phyloP scores from a whole-genome alignment of 2,888 invertebrate species.

The Allygus modestus region DNA sequence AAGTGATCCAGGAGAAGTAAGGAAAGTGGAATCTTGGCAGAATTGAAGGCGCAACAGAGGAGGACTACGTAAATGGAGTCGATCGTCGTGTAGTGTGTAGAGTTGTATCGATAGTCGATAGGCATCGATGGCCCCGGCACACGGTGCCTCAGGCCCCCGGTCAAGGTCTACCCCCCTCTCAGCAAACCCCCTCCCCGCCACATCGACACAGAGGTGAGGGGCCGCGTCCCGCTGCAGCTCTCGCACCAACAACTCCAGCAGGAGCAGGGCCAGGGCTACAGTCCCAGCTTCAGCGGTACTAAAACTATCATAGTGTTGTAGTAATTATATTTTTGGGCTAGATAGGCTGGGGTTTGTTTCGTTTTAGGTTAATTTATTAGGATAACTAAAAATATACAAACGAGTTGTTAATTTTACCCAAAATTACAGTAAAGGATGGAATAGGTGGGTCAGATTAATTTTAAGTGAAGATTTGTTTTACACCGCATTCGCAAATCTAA shows the following conservation, averaged over 20 bases:
- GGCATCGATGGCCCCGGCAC: conserved; percentile 11
- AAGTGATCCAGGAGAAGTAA: too few relatives aligned
- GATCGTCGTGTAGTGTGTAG: neutral
- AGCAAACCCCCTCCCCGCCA: conserved; percentile 3
- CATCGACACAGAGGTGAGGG: conserved; percentile 17
- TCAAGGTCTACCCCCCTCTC: conserved; percentile 43
- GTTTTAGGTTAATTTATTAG: too few relatives aligned
- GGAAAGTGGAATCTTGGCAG: neutral
- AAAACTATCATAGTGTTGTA: too few relatives aligned
- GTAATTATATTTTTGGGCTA: neutral
- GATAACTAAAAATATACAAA: too few relatives aligned
- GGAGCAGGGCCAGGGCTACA: too few relatives aligned
- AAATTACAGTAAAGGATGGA: too few relatives aligned
- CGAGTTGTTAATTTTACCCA: too few relatives aligned
- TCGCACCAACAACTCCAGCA: conserved; percentile 11
- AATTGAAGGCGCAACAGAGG: neutral
- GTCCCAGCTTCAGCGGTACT: neutral
- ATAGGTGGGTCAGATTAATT: too few relatives aligned
- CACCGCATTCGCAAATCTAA: too few relatives aligned
- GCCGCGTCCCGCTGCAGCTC: neutral
- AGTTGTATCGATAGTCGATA: conserved; percentile 38
- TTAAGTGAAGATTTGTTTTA: too few relatives aligned
- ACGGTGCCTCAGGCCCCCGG: conserved; percentile 27
- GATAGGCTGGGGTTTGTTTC: too few relatives aligned
- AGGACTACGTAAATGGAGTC: neutral